These are phyloP conservation scores for Acridotheres tristis DNA, from an alignment of 2,797 vertebrate genomes.

Conservation along the genomic window DNA sequence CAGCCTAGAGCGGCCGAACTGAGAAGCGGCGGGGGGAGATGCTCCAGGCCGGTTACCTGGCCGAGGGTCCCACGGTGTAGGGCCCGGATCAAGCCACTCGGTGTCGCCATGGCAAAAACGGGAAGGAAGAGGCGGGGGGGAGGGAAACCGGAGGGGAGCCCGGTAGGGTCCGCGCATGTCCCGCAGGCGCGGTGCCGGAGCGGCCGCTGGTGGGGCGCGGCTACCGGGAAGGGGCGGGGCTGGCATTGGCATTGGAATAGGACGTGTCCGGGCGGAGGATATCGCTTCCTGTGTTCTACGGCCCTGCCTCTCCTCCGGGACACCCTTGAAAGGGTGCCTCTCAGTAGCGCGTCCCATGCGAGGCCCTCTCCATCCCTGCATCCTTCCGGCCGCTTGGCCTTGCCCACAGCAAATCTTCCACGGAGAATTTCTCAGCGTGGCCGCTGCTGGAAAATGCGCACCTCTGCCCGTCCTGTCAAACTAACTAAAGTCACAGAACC, in stretches of 20 bases:
- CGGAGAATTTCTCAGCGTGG: accelerated
- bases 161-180: neutral
- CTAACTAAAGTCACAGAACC: neutral
- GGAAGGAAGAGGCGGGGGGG: neutral
- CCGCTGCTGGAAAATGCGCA: accelerated
- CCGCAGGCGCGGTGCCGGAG: neutral
- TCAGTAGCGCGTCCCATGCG: accelerated
- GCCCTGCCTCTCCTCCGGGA: accelerated
- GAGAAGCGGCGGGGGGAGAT: too few species aligned
- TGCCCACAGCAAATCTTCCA: accelerated
- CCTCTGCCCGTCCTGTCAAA: accelerated
- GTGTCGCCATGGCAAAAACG: constrained; percentile 35
- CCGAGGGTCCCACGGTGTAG: constrained; percentile 26
- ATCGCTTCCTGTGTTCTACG: accelerated
- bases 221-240: neutral
- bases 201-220: neutral
- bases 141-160: accelerated
- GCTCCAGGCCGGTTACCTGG: constrained; percentile 28
- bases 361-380: accelerated
- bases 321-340: accelerated
- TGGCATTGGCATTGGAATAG: accelerated
- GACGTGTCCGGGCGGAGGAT: accelerated
- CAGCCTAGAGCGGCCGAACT: too few species aligned
- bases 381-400: accelerated
- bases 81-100: constrained; percentile 28